Evolutionary conservation across 2,888 invertebrate genomes (phyloP).

Genomic region (Oegoconia quadripuncta): DNA sequence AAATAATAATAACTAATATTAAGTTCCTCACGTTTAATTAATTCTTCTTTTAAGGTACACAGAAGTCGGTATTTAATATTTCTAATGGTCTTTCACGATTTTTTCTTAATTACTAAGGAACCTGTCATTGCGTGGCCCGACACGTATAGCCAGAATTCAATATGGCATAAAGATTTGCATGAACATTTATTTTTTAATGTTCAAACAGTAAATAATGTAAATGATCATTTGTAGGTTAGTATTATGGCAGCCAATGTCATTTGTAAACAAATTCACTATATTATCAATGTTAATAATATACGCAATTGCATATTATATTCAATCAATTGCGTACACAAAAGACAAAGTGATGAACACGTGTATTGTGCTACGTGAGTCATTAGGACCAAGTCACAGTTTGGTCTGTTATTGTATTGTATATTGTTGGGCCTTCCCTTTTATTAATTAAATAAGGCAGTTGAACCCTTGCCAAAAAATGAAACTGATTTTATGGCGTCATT

Average conservation of each 20-base stretch:
- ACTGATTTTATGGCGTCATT: conserved; percentile 31
- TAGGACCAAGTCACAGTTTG: conserved; percentile 59
- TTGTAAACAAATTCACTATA: conserved; percentile 9
- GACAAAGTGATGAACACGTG: conserved; percentile 67
- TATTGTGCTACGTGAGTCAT: conserved; percentile 75
- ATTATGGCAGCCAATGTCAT: conserved; percentile 10
- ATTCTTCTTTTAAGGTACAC: background rate
- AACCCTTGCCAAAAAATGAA: conserved; percentile 54
- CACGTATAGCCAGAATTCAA: conserved; percentile 2
- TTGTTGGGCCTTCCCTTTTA: conserved; percentile 42
- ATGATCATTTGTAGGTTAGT: conserved; percentile 3
- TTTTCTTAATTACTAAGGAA: background rate
- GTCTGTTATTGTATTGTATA: conserved; percentile 73
- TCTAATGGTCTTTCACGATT: background rate
- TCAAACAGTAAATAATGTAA: conserved; percentile 8
- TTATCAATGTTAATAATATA: conserved; percentile 11
- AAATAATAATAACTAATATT: too few species aligned
- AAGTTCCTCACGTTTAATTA: too few species aligned
- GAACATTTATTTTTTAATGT: background rate
- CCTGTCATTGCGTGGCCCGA: conserved; percentile 7
- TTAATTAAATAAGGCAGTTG: conserved; percentile 54
- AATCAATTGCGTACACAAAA: conserved; percentile 52
- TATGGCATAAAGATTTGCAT: background rate
- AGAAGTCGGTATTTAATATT: background rate
- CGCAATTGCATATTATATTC: conserved; percentile 29